Evolutionary conservation across 2,797 vertebrate species (phyloP), one percentile per base, ranked within the genome.

Genomic region (Neomorphus geoffroyi): DNA sequence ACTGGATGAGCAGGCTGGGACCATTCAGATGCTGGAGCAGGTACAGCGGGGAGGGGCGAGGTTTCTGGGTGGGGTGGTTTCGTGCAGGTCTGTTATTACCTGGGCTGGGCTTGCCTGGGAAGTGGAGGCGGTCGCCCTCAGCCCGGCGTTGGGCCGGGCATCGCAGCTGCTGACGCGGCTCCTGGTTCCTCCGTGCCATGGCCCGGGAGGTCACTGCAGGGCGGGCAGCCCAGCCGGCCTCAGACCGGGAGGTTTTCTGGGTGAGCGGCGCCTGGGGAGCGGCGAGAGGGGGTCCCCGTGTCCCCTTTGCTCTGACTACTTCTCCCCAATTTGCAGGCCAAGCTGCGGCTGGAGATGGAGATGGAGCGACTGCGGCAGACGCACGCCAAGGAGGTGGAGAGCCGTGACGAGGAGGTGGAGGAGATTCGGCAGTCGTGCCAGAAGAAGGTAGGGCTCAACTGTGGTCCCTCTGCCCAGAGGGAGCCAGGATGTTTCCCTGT

Each of bases 21-120:
- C 98, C 95, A 99, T 99, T 96, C 99, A 99, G 98, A 99, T 99
- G 98, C 97, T 99, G 96, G 99, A 99, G 92, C 99, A 99, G 99
- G 99, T 99, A 97, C 18, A 5, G 35, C 19, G 19, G 94, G 95
- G 94, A 90, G 92, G 95, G 74, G 67, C 32, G 10, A 87, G 94
- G 93, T 97, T 96, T 96, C 94, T 91, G 95, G 96, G 95, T 50
- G 95, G 91, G 92, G 94, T 93, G 91, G 95, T 97, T 97, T 96
- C 95, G 18, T 78, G 82, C 91, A 95, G 81, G 30, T 92, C 66
- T 94, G 92, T 96, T 86, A 96, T 96, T 96, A 96, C 80, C 60
- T 93, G 94, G 96, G 96, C 88, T 0, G 95, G 95, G 96, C 95
- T 94, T 92, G 58, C 92, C 43, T 2, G 39, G 83, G 58, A 91